Percentiles rank a stretch among this genome's conserved stretches.
phyloP scores from a whole-genome alignment of 2,888 invertebrate species.

The Hirtodrosophila trivittata region DNA sequence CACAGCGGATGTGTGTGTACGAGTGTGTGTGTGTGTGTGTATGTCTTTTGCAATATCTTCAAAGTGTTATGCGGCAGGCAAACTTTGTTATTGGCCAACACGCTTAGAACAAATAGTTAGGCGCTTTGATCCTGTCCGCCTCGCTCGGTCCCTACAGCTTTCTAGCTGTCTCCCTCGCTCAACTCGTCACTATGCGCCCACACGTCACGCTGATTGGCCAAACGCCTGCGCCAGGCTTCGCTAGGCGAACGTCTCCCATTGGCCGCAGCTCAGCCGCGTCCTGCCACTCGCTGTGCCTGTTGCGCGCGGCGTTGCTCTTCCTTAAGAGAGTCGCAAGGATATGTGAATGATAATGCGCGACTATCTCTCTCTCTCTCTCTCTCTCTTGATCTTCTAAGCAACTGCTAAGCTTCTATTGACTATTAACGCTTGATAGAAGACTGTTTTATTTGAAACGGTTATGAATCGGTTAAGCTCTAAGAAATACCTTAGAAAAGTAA shows the following conservation, averaged over 20 bases:
- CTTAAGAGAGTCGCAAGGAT: not conserved
- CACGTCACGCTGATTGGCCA: conserved; percentile 52
- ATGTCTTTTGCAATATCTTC: conserved; percentile 22
- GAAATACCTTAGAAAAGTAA: no score
- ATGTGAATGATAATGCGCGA: not conserved
- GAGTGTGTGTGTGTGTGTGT: not conserved
- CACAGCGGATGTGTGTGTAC: not conserved
- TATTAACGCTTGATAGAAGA: no score
- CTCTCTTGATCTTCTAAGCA: no score
- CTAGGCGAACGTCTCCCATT: conserved; percentile 44
- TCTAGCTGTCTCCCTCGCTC: not conserved
- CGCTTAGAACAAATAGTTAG: conserved; percentile 35
- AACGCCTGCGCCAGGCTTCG: conserved; percentile 3
- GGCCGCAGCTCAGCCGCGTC: conserved; percentile 34
- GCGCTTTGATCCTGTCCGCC: conserved; percentile 58
- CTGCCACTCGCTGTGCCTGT: conserved; percentile 25
- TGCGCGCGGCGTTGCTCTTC: conserved; percentile 13
- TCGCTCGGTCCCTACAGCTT: not conserved
- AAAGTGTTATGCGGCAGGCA: conserved; percentile 29
- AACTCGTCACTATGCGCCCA: not conserved
- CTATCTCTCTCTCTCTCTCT: no score
- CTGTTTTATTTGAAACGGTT: no score
- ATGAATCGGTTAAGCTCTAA: no score
- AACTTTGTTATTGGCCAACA: conserved; percentile 28
- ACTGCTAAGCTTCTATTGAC: no score